Evolutionary conservation across 2,797 vertebrate species (phyloP), one percentile per base, ranked within the genome.

Genomic region (Lophius americanus): DNA sequence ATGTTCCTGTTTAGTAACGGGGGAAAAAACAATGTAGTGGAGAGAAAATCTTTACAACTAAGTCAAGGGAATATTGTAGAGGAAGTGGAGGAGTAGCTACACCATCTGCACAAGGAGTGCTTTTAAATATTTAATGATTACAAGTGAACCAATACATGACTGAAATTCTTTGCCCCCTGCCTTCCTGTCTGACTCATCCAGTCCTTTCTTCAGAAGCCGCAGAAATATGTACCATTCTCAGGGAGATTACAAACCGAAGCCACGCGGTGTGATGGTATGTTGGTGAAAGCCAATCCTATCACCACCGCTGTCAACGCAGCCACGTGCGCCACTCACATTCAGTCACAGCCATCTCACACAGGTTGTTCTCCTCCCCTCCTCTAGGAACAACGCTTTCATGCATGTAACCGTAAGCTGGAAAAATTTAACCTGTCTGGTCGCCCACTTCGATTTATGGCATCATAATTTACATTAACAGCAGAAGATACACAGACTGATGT

Each of bases 211-310:
- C 54, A 83, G 79, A 65, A 81, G 76, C 70, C 2, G 47, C 58
- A 79, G 61, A 82, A 84, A 81, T 80, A 86, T 82, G 75, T 82
- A 64, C 78, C 80, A 78, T 79, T 78, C 75, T 82, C 56, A 32
- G 59, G 75, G 71, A 75, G 83, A 87, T 89, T 81, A 82, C 66
- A 59, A 73, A 60, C 69, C 59, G 58, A 73, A 63, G 80, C 64
- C 60, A 75, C 76, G 76, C 68, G 71, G 60, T 68, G 70, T 61
- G 58, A 65, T 54, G 83, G 75, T 80, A 85, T 64, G 82, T 63
- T 51, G 73, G 73, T 82, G 85, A 85, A 89, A 87, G 76, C 57
- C 77, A 82, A 87, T 81, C 68, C 65, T 44, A 74, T 63, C 52
- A 11, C 51, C 42, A 8, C 62, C 44, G 38, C 78, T 63, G 51